These are phyloP conservation scores for Calephelis virginiensis DNA, from an alignment of 1,140 invertebrate genomes.

Conservation along the genomic window DNA sequence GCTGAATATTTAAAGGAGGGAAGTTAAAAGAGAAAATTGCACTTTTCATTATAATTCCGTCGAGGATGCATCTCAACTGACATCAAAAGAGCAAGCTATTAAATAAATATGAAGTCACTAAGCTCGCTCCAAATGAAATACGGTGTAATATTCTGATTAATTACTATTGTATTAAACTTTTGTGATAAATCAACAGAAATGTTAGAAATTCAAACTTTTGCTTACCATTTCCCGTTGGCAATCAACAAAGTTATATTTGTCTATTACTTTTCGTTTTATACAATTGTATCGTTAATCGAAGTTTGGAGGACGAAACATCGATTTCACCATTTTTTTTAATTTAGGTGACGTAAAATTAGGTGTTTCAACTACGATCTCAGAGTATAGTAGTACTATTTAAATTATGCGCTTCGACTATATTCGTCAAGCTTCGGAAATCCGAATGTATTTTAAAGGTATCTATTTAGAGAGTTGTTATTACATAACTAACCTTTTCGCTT, in stretches of 20 bases:
- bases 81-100: conserved; percentile 2
- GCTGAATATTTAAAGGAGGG: conserved; percentile 3
- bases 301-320: too few relatives aligned
- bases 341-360: too few relatives aligned
- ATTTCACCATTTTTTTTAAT: too few relatives aligned
- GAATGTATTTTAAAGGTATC: too few relatives aligned
- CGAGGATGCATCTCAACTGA: conserved; percentile 6
- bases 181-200: conserved; percentile 29
- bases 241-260: conserved; percentile 30
- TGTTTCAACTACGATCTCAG: too few relatives aligned
- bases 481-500: too few relatives aligned
- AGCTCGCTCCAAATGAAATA: conserved; percentile 10
- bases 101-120: conserved; percentile 1
- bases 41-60: conserved; percentile 3
- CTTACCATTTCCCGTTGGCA: conserved; percentile 24
- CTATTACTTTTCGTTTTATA: conserved; percentile 3
- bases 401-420: too few relatives aligned
- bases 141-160: conserved; percentile 25
- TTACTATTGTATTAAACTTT: conserved; percentile 28
- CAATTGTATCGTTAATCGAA: too few relatives aligned
- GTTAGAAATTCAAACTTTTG: conserved; percentile 31
- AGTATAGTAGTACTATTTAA: too few relatives aligned
- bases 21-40: conserved; percentile 6
- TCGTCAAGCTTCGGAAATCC: too few relatives aligned
- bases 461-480: too few relatives aligned